Percentiles rank a stretch among this genome's conserved stretches.
Evolutionary conservation across 2,113 vertebrate species (phyloP).

Genomic region (Apodemus speciosus): DNA sequence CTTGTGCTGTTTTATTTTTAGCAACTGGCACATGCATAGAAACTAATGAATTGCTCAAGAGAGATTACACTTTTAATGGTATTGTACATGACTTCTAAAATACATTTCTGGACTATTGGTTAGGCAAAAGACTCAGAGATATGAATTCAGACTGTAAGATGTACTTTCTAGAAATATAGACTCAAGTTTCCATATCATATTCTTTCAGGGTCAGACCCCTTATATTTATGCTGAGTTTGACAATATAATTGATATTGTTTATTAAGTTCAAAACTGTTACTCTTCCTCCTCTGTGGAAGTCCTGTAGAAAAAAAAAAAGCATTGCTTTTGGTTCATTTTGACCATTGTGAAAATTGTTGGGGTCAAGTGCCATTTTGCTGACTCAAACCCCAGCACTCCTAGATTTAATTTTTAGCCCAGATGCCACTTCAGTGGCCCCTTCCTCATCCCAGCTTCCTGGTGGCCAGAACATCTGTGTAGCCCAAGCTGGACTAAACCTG

Average conservation of each 20-base stretch:
- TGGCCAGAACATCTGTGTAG: neutral
- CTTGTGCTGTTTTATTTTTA: neutral
- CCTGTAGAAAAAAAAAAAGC: neutral
- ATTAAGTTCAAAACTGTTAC: neutral
- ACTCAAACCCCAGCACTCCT: neutral
- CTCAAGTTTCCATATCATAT: neutral
- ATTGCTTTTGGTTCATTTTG: neutral
- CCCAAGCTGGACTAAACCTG: neutral
- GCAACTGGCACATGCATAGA: neutral
- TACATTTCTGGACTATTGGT: conserved; percentile 40
- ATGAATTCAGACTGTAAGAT: neutral
- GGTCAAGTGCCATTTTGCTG: neutral
- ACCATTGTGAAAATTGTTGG: neutral
- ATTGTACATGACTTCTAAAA: neutral
- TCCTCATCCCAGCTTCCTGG: neutral
- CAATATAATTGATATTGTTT: neutral
- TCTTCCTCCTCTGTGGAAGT: conserved; percentile 17
- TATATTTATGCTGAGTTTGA: conserved; percentile 10
- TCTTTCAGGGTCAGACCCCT: neutral
- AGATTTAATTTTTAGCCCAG: neutral
- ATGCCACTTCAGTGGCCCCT: neutral
- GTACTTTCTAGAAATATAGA: conserved; percentile 2
- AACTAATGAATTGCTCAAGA: conserved; percentile 48
- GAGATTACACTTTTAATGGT: neutral
- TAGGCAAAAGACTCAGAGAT: conserved; percentile 1